Evolutionary conservation across 2,797 vertebrate species (phyloP), one percentile per base, ranked within the genome.

Genomic region (Gouania willdenowi): DNA sequence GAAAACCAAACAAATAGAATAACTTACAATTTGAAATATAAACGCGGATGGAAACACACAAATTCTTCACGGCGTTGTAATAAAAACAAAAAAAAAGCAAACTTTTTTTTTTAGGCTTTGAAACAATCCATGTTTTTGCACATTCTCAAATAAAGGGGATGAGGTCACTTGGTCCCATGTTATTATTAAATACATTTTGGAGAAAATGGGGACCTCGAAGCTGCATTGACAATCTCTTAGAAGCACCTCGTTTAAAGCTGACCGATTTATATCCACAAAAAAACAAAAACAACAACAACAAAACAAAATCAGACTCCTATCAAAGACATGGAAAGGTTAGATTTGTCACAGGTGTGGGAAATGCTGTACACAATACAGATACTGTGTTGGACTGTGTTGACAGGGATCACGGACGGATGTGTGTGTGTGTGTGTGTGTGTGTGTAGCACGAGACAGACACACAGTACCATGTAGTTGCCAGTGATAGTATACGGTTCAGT

Each of bases 21-120:
- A 87, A 87, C 62, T 90, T 88, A 88, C 84, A 86, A 23, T 6
- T 23, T 21, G 21, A 23, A 23, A 81, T 59, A 47, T 55, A n/a
- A n/a, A n/a, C n/a, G n/a, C n/a, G n/a, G 66, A 75, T 60, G 61
- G 80, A 77, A 79, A 78, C 49, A 61, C 64, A 75, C 35, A 66
- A 54, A 58, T 63, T 21, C 21, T 23, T 23, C 8, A 7, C 23
- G 6, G 23, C 21, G 8, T 23, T 23, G 23, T 23, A 21, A 23
- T 21, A 2, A 65, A 43, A 28, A 49, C 43, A n/a, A n/a, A 23
- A 75, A 75, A 68, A 74, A 68, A 72, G 26, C 30, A n/a, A n/a
- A n/a, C n/a, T n/a, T n/a, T 71, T 41, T 36, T 53, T 11, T 31
- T 36, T 26, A 49, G 38, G 51, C 49, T 32, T 12, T 6, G 15